These are phyloP conservation scores for Epinephelus coioides DNA, from an alignment of 2,797 vertebrate genomes.

Conservation along the genomic window DNA sequence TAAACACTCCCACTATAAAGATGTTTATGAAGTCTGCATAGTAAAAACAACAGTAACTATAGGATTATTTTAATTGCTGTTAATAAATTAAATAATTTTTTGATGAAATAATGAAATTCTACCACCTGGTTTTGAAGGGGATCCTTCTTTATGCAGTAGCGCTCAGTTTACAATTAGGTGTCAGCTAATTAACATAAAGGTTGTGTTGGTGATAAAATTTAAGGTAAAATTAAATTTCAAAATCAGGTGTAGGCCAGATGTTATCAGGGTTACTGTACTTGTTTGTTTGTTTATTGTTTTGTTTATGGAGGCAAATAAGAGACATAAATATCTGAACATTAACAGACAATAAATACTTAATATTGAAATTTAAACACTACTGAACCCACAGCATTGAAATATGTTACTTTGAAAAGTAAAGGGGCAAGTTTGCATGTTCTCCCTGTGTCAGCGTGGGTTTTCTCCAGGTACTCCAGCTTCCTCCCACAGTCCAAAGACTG, in stretches of 20 bases:
- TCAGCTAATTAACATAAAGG: conserved; percentile 11
- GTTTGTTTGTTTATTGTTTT: conserved; percentile 4
- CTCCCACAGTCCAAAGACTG: too few relatives aligned
- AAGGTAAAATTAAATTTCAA: not conserved
- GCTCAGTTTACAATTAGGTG: conserved; percentile 30
- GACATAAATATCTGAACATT: too few relatives aligned
- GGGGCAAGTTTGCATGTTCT: too few relatives aligned
- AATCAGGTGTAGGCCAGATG: not conserved
- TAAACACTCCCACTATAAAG: conserved; percentile 43
- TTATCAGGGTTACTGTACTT: conserved; percentile 37
- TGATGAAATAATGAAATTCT: not conserved
- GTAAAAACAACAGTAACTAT: not conserved
- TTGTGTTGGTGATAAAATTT: not conserved
- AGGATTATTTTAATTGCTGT: conserved; percentile 1
- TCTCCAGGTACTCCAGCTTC: too few relatives aligned
- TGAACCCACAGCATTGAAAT: too few relatives aligned
- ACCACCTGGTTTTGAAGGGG: conserved; percentile 16
- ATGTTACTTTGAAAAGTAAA: too few relatives aligned
- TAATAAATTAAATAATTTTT: not conserved
- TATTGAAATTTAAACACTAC: too few relatives aligned
- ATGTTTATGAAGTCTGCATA: not conserved
- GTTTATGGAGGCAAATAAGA: not conserved
- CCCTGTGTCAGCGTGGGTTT: too few relatives aligned
- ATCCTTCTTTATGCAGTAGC: conserved; percentile 45
- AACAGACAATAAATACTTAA: too few relatives aligned